Evolutionary conservation across 2,113 vertebrate species (phyloP), one percentile per base, ranked within the genome.

Genomic region (Etia nguti): DNA sequence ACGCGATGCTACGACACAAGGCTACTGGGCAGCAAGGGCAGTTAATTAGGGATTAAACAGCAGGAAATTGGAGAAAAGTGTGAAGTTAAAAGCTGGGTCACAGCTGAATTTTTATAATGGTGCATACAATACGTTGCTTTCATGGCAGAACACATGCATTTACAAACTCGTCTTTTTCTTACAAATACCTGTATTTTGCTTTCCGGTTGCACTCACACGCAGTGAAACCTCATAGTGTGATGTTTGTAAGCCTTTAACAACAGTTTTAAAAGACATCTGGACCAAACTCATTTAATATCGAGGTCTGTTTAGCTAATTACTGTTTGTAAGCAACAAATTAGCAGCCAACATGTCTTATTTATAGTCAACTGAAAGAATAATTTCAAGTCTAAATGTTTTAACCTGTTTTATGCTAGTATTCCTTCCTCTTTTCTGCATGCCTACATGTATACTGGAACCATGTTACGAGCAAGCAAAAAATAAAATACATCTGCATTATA

Each of bases 41-140:
- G 60, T 79, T 86, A 85, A 86, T 83, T 65, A 87, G 75, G 70
- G 82, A 89, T 87, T 86, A 90, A 84, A 84, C 55, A 81, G 48
- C 54, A 65, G 41, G 52, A 54, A 83, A 80, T 84, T 83, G 10
- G 41, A 73, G 68, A 56, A 55, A 41, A 20, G 4, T 43, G 52
- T 77, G 43, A 15, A 48, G 59, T 52, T 86, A 3, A 84, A 80
- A 88, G 73, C 50, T 26, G 26, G 48, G 62, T 87, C 41, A 55
- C 36, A 15, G 34, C 26, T 57, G 9, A 34, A 15, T 18, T 83
- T 75, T 77, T 50, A 77, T 77, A 77, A 77, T 50, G 43, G 43
- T 5, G 24, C 24, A 8, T 50, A 31, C 43, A 50, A 31, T n/a
- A 50, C 9, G 18, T 26, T 26, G 22, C 13, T 46, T 26, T 48